Percentiles rank a stretch among this genome's conserved stretches.
These are phyloP conservation scores for Premnoplex brunnescens DNA, from an alignment of 2,797 vertebrate genomes.

Conservation along the genomic window DNA sequence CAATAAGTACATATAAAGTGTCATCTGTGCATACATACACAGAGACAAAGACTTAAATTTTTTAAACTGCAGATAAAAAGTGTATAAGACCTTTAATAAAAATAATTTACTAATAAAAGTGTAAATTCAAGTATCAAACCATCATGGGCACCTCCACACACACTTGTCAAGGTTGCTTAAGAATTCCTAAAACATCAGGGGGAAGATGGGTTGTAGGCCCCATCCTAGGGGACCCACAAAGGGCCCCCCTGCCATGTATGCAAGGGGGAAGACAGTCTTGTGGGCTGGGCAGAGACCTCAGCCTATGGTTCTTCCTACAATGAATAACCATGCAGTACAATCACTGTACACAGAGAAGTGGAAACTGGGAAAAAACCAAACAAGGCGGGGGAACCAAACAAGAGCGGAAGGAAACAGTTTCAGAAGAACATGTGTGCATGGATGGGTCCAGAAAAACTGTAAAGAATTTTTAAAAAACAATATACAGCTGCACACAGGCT, in stretches of 20 bases:
- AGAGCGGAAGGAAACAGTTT: neutral
- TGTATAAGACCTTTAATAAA: neutral
- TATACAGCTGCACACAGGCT: neutral
- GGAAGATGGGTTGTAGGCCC: neutral
- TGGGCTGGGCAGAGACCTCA: neutral
- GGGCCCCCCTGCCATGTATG: accelerated
- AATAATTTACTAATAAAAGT: neutral
- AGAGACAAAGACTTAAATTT: neutral
- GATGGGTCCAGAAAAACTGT: accelerated
- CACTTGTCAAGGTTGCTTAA: neutral
- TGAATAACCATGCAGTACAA: too few relatives aligned
- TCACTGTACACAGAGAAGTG: neutral
- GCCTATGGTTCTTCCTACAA: neutral
- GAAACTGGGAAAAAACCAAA: neutral
- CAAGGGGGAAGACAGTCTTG: neutral
- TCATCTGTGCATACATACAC: neutral
- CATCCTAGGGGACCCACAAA: neutral
- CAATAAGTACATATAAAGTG: neutral
- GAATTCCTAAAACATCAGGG: accelerated
- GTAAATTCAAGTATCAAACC: neutral
- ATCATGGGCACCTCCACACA: neutral
- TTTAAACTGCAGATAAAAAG: neutral
- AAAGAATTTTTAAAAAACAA: neutral
- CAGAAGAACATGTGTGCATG: neutral
- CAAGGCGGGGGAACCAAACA: neutral